Conservation (phyloP, 2,113 vertebrate species). For the Gobius niger region DNA sequence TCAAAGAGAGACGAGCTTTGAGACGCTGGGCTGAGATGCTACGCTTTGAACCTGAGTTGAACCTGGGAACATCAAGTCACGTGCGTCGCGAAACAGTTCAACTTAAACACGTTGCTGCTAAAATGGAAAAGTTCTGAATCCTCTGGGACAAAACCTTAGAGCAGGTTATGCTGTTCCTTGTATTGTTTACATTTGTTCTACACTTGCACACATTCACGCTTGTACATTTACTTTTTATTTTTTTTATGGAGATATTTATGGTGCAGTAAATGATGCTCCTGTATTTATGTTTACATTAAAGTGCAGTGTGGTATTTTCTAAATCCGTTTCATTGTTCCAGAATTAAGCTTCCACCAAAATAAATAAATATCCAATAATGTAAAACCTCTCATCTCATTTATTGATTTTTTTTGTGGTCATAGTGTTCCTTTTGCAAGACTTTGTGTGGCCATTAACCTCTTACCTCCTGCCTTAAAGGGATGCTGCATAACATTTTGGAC, state of each 20-base stretch:
- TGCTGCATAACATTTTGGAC: too few relatives aligned
- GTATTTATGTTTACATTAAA: conserved; percentile 51
- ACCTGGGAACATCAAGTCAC: neutral
- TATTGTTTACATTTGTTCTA: conserved; percentile 13
- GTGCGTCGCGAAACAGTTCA: neutral
- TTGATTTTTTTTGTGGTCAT: neutral
- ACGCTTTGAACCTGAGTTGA: conserved; percentile 24
- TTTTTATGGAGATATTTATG: conserved; percentile 33
- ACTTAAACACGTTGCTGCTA: conserved; percentile 4
- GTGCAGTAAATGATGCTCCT: conserved; percentile 26
- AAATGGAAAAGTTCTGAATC: conserved; percentile 10
- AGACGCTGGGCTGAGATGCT: neutral
- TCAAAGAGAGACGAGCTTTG: neutral
- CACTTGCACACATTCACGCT: neutral
- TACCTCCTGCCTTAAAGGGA: too few relatives aligned
- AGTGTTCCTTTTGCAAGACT: too few relatives aligned
- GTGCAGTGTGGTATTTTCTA: conserved; percentile 27
- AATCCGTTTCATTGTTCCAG: conserved; percentile 35
- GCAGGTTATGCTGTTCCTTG: conserved; percentile 15
- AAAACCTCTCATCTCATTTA: neutral
- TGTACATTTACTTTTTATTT: neutral
- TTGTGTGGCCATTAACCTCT: too few relatives aligned
- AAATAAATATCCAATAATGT: neutral
- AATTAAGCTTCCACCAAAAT: conserved; percentile 36
- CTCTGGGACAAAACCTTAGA: neutral